Conservation (phyloP, 2,888 invertebrate genomes). For the Geophilus truncorum region DNA sequence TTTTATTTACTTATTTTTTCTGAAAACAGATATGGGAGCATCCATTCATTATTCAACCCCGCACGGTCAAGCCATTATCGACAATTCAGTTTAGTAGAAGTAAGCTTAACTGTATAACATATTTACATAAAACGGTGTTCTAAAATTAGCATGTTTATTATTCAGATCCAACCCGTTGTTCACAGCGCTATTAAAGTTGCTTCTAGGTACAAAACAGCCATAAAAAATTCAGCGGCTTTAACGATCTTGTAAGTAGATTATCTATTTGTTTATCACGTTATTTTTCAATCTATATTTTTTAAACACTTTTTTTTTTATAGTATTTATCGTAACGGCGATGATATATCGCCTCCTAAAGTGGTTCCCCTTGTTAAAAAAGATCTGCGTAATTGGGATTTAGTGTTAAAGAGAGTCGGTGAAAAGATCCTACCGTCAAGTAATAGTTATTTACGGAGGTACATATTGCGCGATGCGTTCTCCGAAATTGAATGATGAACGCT, state of each 20-base stretch:
- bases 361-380: conserved; percentile 22
- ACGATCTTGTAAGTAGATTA: conserved; percentile 31
- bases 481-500: too few species aligned
- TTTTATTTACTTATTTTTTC: conserved; percentile 31
- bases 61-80: not conserved
- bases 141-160: not conserved
- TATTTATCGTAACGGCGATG: conserved; percentile 37
- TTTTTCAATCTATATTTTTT: not conserved
- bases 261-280: not conserved
- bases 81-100: not conserved
- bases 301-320: not conserved
- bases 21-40: not conserved
- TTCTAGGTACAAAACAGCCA: not conserved
- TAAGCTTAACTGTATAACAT: not conserved
- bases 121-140: not conserved
- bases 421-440: not conserved
- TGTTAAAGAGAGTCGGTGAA: conserved; percentile 3
- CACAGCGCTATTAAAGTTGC: not conserved
- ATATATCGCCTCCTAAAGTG: conserved; percentile 35
- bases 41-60: not conserved
- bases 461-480: too few species aligned
- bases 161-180: not conserved
- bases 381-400: conserved; percentile 3
- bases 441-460: not conserved
- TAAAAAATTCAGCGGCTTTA: conserved; percentile 3